These are phyloP conservation scores for Drosophila quinaria DNA, from an alignment of 2,888 invertebrate genomes.

Conservation along the genomic window DNA sequence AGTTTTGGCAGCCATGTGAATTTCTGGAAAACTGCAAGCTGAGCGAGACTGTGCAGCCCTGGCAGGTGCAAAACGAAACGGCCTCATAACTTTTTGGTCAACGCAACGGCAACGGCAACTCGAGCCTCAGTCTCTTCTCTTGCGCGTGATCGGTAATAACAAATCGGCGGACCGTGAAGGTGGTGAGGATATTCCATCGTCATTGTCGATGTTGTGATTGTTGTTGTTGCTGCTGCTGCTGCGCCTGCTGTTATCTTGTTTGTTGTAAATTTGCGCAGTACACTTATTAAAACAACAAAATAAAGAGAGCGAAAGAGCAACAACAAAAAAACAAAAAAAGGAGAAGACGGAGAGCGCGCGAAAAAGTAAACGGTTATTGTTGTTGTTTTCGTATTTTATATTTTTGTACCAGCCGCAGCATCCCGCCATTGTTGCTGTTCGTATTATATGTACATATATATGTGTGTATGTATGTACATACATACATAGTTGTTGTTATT, in stretches of 20 bases:
- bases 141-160: constrained; percentile 76
- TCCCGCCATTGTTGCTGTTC: constrained; percentile 60
- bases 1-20: constrained; percentile 10
- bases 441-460: constrained; percentile 24
- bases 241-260: constrained; percentile 63
- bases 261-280: constrained; percentile 71
- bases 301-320: constrained; percentile 24
- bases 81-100: constrained; percentile 72
- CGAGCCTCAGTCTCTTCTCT: constrained; percentile 74
- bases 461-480: constrained; percentile 11
- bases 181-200: constrained; percentile 72
- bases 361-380: constrained; percentile 62
- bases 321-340: constrained; percentile 10
- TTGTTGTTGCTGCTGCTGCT: constrained; percentile 51
- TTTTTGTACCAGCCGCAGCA: constrained; percentile 64
- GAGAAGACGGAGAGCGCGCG: constrained; percentile 47
- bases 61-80: constrained; percentile 70
- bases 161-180: constrained; percentile 75
- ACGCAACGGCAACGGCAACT: constrained; percentile 58
- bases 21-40: constrained; percentile 33
- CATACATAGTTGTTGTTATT: constrained; percentile 33
- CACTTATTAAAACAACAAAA: constrained; percentile 17
- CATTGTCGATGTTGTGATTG: constrained; percentile 58
- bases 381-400: constrained; percentile 36
- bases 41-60: constrained; percentile 54